phyloP scores from a whole-genome alignment of 2,113 vertebrate genomes.

The Suncus etruscus region DNA sequence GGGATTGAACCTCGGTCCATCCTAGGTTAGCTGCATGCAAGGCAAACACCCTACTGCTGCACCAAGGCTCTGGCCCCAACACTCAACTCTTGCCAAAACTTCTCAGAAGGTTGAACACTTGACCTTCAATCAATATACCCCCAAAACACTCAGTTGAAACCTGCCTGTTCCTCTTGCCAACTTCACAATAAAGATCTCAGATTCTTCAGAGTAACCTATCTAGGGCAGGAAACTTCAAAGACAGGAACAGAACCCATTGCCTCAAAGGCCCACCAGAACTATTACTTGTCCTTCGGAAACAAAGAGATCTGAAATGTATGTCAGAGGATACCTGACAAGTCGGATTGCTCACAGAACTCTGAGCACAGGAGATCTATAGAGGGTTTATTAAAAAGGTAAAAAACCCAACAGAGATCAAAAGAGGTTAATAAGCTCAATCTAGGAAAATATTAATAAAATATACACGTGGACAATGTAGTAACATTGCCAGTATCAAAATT shows the following conservation, averaged over 20 bases:
- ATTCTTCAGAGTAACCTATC: background rate
- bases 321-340: background rate
- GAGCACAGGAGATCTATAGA: background rate
- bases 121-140: background rate
- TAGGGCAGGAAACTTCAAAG: background rate
- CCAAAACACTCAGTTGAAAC: background rate
- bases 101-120: background rate
- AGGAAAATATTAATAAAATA: slow-evolving; percentile 22
- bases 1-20: too few relatives aligned
- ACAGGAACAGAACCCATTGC: background rate
- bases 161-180: background rate
- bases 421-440: background rate
- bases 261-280: background rate
- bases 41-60: too few relatives aligned
- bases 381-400: background rate
- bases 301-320: slow-evolving; percentile 22
- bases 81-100: too few relatives aligned
- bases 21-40: too few relatives aligned
- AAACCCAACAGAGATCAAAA: slow-evolving; percentile 8
- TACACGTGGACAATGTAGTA: background rate
- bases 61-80: too few relatives aligned
- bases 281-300: background rate
- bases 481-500: background rate
- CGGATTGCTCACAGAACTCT: background rate
- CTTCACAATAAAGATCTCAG: background rate